phyloP scores from a whole-genome alignment of 2,888 invertebrate species.

The Cylindroiulus punctatus region DNA sequence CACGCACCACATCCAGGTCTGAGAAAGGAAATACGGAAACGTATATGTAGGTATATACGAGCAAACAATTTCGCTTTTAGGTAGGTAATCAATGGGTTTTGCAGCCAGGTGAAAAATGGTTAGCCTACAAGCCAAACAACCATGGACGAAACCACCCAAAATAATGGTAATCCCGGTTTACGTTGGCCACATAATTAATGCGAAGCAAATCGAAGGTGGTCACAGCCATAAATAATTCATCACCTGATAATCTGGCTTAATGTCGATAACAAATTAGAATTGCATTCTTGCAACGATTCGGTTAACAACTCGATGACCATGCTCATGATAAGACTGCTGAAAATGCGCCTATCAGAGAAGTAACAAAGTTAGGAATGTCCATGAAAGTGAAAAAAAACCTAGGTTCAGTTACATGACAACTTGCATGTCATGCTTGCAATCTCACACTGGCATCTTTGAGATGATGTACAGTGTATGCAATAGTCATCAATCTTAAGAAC shows the following conservation, averaged over 20 bases:
- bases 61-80: background rate
- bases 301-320: background rate
- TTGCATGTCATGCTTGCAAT: background rate
- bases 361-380: no score
- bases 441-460: no score
- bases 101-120: background rate
- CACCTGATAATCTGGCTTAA: background rate
- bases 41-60: no score
- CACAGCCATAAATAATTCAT: conserved; percentile 1
- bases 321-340: background rate
- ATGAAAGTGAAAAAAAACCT: background rate
- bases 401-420: background rate
- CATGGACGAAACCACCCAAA: background rate
- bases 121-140: background rate
- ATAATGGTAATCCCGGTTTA: background rate
- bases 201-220: background rate
- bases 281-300: background rate
- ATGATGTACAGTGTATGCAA: no score
- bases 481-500: no score
- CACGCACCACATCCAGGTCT: background rate
- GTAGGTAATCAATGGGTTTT: background rate
- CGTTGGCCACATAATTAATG: background rate
- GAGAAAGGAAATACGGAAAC: background rate
- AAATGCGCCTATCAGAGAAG: background rate
- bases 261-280: background rate